Base-by-base conservation (phyloP, 1,140 invertebrate species). In the Dinothrombium tinctorium region DNA sequence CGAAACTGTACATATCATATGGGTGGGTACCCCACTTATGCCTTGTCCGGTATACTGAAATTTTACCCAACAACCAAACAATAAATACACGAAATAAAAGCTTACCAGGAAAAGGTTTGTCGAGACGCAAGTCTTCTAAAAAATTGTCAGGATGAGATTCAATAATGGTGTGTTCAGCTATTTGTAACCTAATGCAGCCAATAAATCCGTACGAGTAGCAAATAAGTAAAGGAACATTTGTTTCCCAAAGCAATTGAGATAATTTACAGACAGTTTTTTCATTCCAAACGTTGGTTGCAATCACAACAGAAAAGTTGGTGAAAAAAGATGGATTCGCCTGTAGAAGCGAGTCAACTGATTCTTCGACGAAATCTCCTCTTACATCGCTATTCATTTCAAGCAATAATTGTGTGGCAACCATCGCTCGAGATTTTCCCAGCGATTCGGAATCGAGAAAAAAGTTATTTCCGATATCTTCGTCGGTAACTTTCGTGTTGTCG, bases 111-210 rank as follows among this genome's bases (percentile, higher is more conserved):
- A 95, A 95, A 14, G 89, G 86, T 33, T 66, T 59, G 54, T 89
- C 79, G 42, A 98, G 57, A 15, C 89, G 66, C 39, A 95, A 65
- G 66, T 95, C 87, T 35, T 74, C 70, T 50, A 74, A 71, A 53
- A 73, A 71, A 62, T 78, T 86, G 55, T 96, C 87, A 17, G 87
- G 86, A 67, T 94, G 86, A 15, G 80, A 73, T 64, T 95, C 87
- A 47, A 92, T 69, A 12, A 96, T 70, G 59, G 76, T 72, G 57
- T 95, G 87, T 57, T 96, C 87, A 48, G 68, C 72, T 0, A 86
- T 59, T 63, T 92, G 87, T 40, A 95, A 61, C 45, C 89, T 69
- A 51, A 92, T 73, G 47, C 79, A 83, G 3, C 83, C 86, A 47
- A 95, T 66, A 57, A 95, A 81, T 25, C 90, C 90, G 57, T 89